Base-by-base conservation (phyloP, 2,888 invertebrate species). In the Eustalomyia histrio region DNA sequence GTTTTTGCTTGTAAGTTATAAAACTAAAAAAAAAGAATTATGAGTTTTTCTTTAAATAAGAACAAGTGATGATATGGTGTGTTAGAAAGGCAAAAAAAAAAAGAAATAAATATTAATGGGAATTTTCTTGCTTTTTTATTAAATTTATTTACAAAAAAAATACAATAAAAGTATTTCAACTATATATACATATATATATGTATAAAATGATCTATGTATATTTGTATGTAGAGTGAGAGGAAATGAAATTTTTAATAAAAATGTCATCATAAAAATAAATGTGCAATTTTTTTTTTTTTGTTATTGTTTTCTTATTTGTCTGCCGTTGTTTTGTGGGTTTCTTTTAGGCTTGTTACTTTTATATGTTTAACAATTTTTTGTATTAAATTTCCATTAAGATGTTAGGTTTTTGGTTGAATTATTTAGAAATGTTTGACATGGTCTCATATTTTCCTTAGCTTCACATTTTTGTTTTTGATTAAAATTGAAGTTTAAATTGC, bases 61-160 rank as follows among this genome's bases (percentile, higher is more conserved):
- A 81, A 81, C 74, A 78, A 78, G 67, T 81, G 78, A 71, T 78
- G 74, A 81, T 73, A 80, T 67, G 52, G 57, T 64, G 73, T 64
- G n/a, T 68, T 2, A 39, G 21, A 60, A 80, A 71, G 50, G 24
- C 55, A 64, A 65, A 29, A 21, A n/a, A 55, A 60, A 52, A 58
- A 24, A 10, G 14, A 55, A 55, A 61, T n/a, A n/a, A n/a, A 68
- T 63, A 80, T 80, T 76, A 76, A 80, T 80, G 68, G 81, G 55
- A 81, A 72, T 69, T 76, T 75, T 17, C 17, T 52, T 29, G 35
- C n/a, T 43, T 61, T 73, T 60, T 68, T 21, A 61, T 67, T 53
- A 60, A 72, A 72, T 65, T 72, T 72, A 72, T 58, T 71, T 58
- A 14, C 1, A 61, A 61, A 61, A 3, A 29, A 47, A 39, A 21